Conservation (phyloP, 1,140 invertebrate species). For the Cheumatopsyche charites region DNA sequence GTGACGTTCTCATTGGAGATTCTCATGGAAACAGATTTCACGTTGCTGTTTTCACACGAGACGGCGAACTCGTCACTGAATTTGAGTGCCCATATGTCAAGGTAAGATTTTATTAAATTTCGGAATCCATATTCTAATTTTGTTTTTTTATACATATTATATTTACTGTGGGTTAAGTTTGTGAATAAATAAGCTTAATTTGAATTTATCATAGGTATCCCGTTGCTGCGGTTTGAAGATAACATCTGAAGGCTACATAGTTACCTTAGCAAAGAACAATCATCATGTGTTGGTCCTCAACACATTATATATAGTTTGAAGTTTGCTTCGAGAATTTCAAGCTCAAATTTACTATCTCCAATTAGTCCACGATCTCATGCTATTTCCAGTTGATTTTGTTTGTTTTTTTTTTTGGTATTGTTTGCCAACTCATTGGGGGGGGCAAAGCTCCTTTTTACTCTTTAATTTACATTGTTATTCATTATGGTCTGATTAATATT, state of each 20-base stretch:
- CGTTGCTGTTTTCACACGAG: conserved; percentile 89
- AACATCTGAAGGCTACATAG: conserved; percentile 94
- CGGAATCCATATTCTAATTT: no score
- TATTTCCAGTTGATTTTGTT: conserved; percentile 61
- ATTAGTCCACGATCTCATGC: conserved; percentile 55
- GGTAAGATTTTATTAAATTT: conserved; percentile 59
- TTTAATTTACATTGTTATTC: conserved; percentile 47
- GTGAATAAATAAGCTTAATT: no score
- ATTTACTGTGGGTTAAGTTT: no score
- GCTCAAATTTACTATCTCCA: conserved; percentile 57
- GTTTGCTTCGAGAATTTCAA: conserved; percentile 51
- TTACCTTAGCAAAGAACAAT: conserved; percentile 97
- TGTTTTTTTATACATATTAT: no score
- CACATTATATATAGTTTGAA: conserved; percentile 90
- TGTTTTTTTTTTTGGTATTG: conserved; percentile 55
- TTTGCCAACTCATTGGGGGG: conserved; percentile 45
- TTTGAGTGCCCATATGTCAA: conserved; percentile 97
- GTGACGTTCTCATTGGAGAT: conserved; percentile 95
- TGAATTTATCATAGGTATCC: conserved; percentile 75
- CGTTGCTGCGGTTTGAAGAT: conserved; percentile 97
- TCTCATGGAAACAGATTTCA: conserved; percentile 98
- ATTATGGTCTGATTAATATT: conserved; percentile 49
- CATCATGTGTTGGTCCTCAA: conserved; percentile 96
- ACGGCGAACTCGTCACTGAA: conserved; percentile 86
- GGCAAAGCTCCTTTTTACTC: conserved; percentile 40